These are phyloP conservation scores for Caenorhabditis imperialis DNA, from an alignment of 2,888 invertebrate species.

Conservation along the genomic window DNA sequence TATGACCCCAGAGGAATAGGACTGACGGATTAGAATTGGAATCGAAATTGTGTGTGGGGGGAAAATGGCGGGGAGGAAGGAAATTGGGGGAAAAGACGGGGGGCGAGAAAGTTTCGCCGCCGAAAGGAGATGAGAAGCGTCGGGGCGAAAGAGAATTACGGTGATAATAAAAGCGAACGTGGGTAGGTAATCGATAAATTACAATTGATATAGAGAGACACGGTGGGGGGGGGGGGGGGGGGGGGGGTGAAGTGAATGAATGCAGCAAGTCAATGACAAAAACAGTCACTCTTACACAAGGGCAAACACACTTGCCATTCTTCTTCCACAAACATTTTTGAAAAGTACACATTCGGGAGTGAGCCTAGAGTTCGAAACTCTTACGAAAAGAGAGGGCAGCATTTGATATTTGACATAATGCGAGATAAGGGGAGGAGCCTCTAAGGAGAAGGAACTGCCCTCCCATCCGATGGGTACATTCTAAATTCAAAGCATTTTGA, in stretches of 20 bases:
- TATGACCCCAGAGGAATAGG: slow-evolving; percentile 40
- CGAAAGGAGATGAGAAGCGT: no score
- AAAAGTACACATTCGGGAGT: slow-evolving; percentile 43
- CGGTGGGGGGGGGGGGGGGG: no score
- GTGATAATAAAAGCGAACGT: slow-evolving; percentile 39
- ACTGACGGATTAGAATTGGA: slow-evolving; percentile 31
- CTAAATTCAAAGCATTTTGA: slow-evolving; percentile 31
- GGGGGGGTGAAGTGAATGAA: no score
- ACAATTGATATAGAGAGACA: slow-evolving; percentile 49
- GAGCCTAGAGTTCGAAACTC: no score
- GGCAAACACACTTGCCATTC: slow-evolving; percentile 25
- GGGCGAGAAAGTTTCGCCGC: slow-evolving; percentile 16
- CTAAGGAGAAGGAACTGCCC: no score
- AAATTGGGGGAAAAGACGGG: slow-evolving; percentile 7
- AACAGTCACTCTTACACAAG: slow-evolving; percentile 41
- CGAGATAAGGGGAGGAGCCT: slow-evolving; percentile 7
- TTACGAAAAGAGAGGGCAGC: slow-evolving; percentile 7
- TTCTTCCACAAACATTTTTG: slow-evolving; percentile 27
- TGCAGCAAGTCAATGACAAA: slow-evolving; percentile 17
- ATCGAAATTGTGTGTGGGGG: slow-evolving; percentile 11
- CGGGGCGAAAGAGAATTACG: slow-evolving; percentile 31
- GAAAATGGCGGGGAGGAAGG: slow-evolving; percentile 4
- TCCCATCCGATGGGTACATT: slow-evolving; percentile 17
- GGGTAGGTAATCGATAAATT: slow-evolving; percentile 37
- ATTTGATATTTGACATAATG: slow-evolving; percentile 40